Evolutionary conservation across 2,797 vertebrate species (phyloP).

Genomic region (Hybognathus amarus): DNA sequence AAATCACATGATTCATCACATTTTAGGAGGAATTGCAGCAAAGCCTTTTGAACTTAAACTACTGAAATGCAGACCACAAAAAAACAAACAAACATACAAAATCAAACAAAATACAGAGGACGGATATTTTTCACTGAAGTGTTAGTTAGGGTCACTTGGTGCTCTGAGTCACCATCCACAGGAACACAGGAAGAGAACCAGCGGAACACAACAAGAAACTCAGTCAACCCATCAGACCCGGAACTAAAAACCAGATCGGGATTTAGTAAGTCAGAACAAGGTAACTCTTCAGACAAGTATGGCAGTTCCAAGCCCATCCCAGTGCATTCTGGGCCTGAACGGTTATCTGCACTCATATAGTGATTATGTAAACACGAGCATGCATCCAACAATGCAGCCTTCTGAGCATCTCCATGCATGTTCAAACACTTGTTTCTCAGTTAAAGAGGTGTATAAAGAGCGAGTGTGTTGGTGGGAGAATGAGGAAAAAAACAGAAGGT

Average conservation of each 20-base stretch:
- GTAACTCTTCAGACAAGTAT: constrained; percentile 76
- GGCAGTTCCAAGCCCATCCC: constrained; percentile 68
- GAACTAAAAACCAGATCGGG: constrained; percentile 24
- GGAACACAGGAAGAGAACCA: constrained; percentile 79
- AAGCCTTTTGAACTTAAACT: constrained; percentile 81
- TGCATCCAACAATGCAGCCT: constrained; percentile 8
- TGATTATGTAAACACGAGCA: constrained; percentile 29
- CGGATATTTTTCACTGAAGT: constrained; percentile 76
- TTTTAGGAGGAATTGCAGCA: constrained; percentile 73
- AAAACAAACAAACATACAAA: neutral
- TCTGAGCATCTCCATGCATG: constrained; percentile 29
- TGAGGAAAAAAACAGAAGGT: constrained; percentile 47
- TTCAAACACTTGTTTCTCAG: constrained; percentile 15
- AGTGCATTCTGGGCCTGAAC: constrained; percentile 36
- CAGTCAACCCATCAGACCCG: constrained; percentile 36
- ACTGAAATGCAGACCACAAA: constrained; percentile 63
- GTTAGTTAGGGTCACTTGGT: constrained; percentile 78
- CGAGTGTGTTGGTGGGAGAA: neutral
- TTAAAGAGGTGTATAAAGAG: constrained; percentile 20
- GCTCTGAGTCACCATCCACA: constrained; percentile 80
- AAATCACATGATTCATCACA: constrained; percentile 71
- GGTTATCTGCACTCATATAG: constrained; percentile 8
- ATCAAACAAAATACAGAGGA: constrained; percentile 43
- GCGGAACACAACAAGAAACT: constrained; percentile 74
- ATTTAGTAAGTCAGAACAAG: constrained; percentile 70